Base-by-base conservation (phyloP, 2,888 invertebrate species). In the Imbricaverruca yamaguchii region DNA sequence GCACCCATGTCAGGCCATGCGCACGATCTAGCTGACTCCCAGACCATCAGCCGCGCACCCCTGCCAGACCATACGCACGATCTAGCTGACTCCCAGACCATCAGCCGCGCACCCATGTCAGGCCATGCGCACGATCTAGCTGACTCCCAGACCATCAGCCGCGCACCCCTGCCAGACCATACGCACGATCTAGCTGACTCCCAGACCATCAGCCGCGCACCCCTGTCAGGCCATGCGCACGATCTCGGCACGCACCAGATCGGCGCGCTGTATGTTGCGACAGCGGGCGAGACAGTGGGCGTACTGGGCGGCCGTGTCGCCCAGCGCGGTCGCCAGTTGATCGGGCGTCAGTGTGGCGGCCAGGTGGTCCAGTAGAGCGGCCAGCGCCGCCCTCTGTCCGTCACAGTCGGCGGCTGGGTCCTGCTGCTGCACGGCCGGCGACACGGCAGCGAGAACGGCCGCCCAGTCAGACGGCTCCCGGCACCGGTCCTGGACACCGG, bases 291-390 rank as follows among this genome's bases (percentile, higher is more conserved):
- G 74, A 23, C 55, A 53, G 55, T 13, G 15, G 18, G 21, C 53
- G 74, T 55, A 21, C 74, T 74, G 53, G 18, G 9, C 53, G 21
- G 74, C 53, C 18, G 12, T 9, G 21, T 53, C 74, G 21, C 21
- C 53, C 55, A 74, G 74, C 55, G 23, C 74, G 23, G 12, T 21
- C 53, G 18, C 53, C 74, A 74, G 74, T 21, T 74, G 74, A 21
- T 74, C 74, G 21, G 74, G 74, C n/a, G 74, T 9, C 74, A 74
- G 55, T 0, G 55, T 21, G 55, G 8, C 6, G 53, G 74, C 55
- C 74, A 74, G 74, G 55, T 74, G 74, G 74, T 74, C 74, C 55
- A 74, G 55, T 55, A 74, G 74, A 1, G 74, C 74, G 55, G 53
- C 53, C 74, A 53, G 74, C 74, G 74, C 74, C 55, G 55, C 18